phyloP scores from a whole-genome alignment of 2,113 vertebrate species.

The Ursus arctos region DNA sequence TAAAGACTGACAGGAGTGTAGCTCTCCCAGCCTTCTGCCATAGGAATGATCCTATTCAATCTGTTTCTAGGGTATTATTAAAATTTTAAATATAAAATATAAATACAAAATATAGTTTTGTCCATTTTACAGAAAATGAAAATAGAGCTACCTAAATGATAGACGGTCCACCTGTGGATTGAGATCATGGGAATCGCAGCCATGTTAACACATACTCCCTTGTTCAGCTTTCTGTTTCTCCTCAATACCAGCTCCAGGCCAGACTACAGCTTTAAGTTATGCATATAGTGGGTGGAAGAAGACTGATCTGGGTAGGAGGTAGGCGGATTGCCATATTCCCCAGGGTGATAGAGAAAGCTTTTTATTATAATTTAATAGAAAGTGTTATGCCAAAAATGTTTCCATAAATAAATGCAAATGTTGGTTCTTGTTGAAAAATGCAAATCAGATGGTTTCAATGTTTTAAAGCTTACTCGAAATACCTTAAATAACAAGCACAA shows the following conservation, averaged over 20 bases:
- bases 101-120: background rate
- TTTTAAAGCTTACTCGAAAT: slow-evolving; percentile 77
- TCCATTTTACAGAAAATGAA: slow-evolving; percentile 22
- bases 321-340: slow-evolving; percentile 83
- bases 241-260: slow-evolving; percentile 55
- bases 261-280: slow-evolving; percentile 40
- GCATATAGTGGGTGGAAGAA: slow-evolving; percentile 46
- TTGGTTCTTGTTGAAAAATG: slow-evolving; percentile 84
- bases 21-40: background rate
- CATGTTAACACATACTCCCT: background rate
- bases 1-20: background rate
- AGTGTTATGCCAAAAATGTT: slow-evolving; percentile 82
- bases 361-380: slow-evolving; percentile 83
- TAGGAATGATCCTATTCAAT: background rate
- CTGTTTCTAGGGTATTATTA: background rate
- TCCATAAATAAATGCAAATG: slow-evolving; percentile 84
- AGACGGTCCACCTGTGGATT: background rate
- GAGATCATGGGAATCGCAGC: background rate
- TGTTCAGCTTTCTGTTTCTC: slow-evolving; percentile 30
- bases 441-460: slow-evolving; percentile 80
- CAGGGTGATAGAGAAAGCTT: slow-evolving; percentile 73
- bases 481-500: slow-evolving; percentile 79
- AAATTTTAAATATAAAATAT: slow-evolving; percentile 23
- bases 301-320: slow-evolving; percentile 83
- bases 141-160: background rate